Conservation (phyloP, 2,888 invertebrate genomes). For the Cecidostiba fungosa region DNA sequence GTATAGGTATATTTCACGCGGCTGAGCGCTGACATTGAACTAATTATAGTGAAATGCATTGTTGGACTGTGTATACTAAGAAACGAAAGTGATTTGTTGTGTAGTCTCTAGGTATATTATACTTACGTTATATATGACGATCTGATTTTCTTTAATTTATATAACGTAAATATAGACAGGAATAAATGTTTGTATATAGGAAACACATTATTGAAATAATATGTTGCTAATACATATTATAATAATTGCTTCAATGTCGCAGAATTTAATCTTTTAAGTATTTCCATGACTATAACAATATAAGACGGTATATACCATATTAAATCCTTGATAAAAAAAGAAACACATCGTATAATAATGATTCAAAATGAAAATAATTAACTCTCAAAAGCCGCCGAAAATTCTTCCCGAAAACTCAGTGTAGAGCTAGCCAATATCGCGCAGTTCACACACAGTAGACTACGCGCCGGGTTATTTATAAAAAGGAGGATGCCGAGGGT, state of each 20-base stretch:
- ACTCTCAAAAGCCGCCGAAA: not conserved
- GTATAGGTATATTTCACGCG: not conserved
- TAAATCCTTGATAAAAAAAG: too few species aligned
- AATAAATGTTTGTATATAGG: not conserved
- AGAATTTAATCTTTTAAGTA: too few species aligned
- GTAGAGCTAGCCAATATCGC: not conserved
- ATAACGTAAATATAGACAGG: not conserved
- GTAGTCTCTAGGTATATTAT: not conserved
- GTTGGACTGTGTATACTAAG: not conserved
- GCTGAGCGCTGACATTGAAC: constrained; percentile 48
- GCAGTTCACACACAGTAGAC: not conserved
- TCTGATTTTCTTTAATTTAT: too few species aligned
- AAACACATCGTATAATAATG: too few species aligned
- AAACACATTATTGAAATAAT: not conserved
- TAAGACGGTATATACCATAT: too few species aligned
- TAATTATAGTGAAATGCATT: constrained; percentile 17
- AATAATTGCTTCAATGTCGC: not conserved
- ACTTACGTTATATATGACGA: too few species aligned
- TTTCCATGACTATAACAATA: too few species aligned
- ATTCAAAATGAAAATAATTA: too few species aligned
- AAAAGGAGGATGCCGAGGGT: constrained; percentile 71
- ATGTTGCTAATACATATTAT: not conserved
- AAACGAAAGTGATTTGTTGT: not conserved
- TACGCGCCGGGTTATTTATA: constrained; percentile 73
- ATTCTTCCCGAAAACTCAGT: not conserved